Percentiles rank a stretch among this genome's conserved stretches.
phyloP scores from a whole-genome alignment of 2,888 invertebrate genomes.

The Herminia tarsipennalis region DNA sequence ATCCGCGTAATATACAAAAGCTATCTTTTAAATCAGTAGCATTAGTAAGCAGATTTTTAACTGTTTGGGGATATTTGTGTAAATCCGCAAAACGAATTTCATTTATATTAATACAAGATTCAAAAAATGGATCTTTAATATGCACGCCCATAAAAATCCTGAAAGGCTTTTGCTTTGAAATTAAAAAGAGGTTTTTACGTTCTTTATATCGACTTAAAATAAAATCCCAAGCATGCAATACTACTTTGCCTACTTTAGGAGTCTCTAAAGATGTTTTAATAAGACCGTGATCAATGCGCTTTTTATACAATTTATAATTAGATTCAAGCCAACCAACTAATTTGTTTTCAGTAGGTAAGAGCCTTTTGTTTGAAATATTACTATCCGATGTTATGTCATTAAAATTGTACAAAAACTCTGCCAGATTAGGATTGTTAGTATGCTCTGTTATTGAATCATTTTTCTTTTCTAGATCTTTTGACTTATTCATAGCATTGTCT shows the following conservation, averaged over 20 bases:
- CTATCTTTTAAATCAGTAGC: constrained; percentile 63
- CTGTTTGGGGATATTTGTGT: constrained; percentile 66
- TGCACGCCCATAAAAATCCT: constrained; percentile 73
- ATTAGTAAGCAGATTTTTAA: constrained; percentile 71
- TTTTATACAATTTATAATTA: constrained; percentile 68
- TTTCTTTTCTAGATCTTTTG: not conserved
- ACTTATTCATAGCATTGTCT: not conserved
- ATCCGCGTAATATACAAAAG: constrained; percentile 75
- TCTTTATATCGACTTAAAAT: constrained; percentile 69
- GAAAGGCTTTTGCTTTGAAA: constrained; percentile 61
- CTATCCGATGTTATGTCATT: not conserved
- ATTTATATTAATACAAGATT: constrained; percentile 68
- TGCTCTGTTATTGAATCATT: not conserved
- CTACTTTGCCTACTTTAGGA: constrained; percentile 62
- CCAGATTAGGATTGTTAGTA: not conserved
- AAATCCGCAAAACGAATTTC: constrained; percentile 66
- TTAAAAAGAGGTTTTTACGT: constrained; percentile 68
- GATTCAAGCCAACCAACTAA: constrained; percentile 69
- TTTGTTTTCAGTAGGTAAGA: constrained; percentile 47
- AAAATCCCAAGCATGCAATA: constrained; percentile 69
- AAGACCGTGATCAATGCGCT: constrained; percentile 51
- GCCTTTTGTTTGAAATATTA: constrained; percentile 15
- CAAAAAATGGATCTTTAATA: constrained; percentile 54
- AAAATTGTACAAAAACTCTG: constrained; percentile 2
- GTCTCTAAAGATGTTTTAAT: constrained; percentile 56